These are phyloP conservation scores for Chrysina gloriosa DNA, from an alignment of 2,888 invertebrate species.

Conservation along the genomic window DNA sequence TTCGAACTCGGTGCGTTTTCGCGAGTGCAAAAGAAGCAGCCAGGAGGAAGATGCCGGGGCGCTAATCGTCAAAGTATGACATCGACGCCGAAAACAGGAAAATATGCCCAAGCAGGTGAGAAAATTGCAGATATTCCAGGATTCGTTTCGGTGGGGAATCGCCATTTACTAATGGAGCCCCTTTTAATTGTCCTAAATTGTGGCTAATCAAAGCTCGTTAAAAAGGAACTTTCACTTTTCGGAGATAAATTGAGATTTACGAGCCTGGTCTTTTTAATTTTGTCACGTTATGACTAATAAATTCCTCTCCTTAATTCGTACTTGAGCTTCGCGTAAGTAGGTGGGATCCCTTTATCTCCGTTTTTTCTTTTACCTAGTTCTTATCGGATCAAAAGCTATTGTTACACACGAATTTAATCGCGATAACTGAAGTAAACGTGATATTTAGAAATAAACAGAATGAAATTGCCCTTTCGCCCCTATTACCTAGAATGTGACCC, in stretches of 20 bases:
- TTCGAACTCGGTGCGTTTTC: not conserved
- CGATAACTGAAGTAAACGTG: not conserved
- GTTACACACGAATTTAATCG: not conserved
- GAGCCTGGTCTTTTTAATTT: slow-evolving; percentile 1
- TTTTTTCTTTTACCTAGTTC: not conserved
- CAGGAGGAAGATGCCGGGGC: slow-evolving; percentile 30
- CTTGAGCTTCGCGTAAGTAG: no score
- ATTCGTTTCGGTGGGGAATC: no score
- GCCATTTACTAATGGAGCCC: no score
- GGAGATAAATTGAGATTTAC: not conserved
- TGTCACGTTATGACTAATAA: not conserved
- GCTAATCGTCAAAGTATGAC: slow-evolving; percentile 61
- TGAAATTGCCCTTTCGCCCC: not conserved
- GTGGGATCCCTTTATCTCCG: not conserved
- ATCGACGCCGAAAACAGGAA: slow-evolving; percentile 64
- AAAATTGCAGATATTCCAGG: no score
- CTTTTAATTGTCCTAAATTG: no score
- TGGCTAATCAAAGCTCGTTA: not conserved
- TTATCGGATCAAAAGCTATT: slow-evolving; percentile 9
- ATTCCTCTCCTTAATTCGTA: slow-evolving; percentile 4
- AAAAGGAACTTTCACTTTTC: slow-evolving; percentile 23
- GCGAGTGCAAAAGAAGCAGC: slow-evolving; percentile 5
- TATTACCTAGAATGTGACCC: slow-evolving; percentile 1
- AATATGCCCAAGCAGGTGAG: slow-evolving; percentile 64
- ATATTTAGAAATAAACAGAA: not conserved